These are phyloP conservation scores for Notolabrus celidotus DNA, from an alignment of 2,797 vertebrate genomes.

Conservation along the genomic window DNA sequence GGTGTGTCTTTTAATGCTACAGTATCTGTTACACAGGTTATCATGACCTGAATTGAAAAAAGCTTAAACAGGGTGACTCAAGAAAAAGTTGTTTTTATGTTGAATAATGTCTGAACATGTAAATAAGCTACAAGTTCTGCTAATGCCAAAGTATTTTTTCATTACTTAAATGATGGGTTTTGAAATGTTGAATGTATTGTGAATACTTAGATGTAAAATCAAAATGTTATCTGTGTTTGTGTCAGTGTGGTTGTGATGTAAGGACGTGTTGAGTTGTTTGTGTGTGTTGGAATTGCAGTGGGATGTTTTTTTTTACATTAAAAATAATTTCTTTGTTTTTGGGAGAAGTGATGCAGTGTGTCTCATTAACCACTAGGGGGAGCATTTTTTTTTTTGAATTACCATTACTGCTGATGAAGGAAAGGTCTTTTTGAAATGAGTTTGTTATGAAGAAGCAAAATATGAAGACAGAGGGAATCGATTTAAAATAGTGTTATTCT, in stretches of 20 bases:
- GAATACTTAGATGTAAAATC: conserved; percentile 2
- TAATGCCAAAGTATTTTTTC: conserved; percentile 71
- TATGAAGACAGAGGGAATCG: not conserved
- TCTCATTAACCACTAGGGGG: conserved; percentile 63
- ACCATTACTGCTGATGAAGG: no score
- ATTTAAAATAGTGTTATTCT: no score
- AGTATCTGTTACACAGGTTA: not conserved
- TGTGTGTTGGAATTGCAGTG: conserved; percentile 12
- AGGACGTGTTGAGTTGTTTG: not conserved
- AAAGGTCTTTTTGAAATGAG: not conserved
- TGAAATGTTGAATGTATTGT: conserved; percentile 69
- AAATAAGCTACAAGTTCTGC: conserved; percentile 59
- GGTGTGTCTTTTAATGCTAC: not conserved
- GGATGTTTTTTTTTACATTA: conserved; percentile 43
- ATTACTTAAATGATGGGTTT: conserved; percentile 21
- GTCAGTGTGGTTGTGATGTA: conserved; percentile 12
- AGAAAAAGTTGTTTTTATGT: not conserved
- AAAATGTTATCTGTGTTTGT: conserved; percentile 12
- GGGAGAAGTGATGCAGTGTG: not conserved
- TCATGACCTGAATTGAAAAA: not conserved
- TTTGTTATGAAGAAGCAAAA: not conserved
- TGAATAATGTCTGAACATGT: conserved; percentile 24
- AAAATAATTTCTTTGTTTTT: conserved; percentile 37
- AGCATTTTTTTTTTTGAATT: conserved; percentile 46
- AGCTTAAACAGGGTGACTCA: not conserved